A percentile compares a stretch with the other conserved stretches of the same genome.
Conservation (phyloP, 2,888 invertebrate genomes). For the Ernsta delagoae region DNA sequence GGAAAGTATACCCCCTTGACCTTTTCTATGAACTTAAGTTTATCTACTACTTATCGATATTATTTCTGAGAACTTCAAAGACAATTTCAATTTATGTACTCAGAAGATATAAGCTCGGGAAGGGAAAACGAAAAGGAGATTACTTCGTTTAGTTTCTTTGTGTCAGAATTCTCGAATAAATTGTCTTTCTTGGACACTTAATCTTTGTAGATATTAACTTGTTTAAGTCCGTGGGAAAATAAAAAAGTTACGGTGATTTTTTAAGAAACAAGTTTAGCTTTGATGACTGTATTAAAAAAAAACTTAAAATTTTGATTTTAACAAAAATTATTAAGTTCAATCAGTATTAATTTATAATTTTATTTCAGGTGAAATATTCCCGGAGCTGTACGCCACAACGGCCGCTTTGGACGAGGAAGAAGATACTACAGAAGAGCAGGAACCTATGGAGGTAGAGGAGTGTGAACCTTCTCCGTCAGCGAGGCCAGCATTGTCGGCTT, state of each 20-base stretch:
- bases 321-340: no score
- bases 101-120: not conserved
- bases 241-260: no score
- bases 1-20: conserved; percentile 30
- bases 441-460: conserved; percentile 57
- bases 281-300: no score
- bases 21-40: conserved; percentile 19
- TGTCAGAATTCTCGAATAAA: not conserved
- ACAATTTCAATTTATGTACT: conserved; percentile 5
- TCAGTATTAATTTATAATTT: not conserved
- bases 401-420: conserved; percentile 64
- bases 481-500: conserved; percentile 67
- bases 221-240: not conserved
- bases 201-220: not conserved
- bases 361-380: conserved; percentile 72
- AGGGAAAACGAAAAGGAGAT: not conserved
- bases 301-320: no score
- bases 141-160: not conserved
- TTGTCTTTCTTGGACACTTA: not conserved
- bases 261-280: not conserved
- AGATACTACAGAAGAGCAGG: conserved; percentile 54
- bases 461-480: conserved; percentile 71
- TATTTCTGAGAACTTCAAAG: conserved; percentile 6
- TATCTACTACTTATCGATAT: conserved; percentile 1
- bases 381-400: conserved; percentile 66